These are phyloP conservation scores for Theodoxus fluviatilis DNA, from an alignment of 2,888 invertebrate genomes.

Conservation along the genomic window DNA sequence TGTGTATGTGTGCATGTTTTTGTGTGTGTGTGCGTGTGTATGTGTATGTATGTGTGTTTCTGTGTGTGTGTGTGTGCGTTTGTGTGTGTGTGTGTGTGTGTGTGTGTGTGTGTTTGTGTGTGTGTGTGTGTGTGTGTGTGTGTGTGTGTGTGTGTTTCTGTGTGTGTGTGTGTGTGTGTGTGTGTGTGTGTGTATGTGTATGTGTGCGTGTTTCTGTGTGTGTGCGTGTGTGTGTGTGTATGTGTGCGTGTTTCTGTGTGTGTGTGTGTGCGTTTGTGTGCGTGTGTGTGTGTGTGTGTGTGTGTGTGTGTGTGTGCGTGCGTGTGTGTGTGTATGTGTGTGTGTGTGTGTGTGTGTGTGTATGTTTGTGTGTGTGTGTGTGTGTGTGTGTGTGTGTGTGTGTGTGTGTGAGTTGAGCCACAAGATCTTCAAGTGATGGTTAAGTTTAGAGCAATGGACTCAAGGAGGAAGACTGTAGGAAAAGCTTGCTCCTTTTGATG, in stretches of 20 bases:
- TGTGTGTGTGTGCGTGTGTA: slow-evolving; percentile 15
- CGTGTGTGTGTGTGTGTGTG: neutral
- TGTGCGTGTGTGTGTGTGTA: slow-evolving; percentile 12
- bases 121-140: slow-evolving; percentile 23
- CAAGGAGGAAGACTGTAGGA: too few relatives aligned
- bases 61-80: neutral
- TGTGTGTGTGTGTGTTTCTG: slow-evolving; percentile 19
- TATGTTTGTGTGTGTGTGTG: slow-evolving; percentile 15
- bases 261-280: neutral
- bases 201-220: neutral
- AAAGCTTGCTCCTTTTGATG: too few relatives aligned
- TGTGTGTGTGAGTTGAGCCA: slow-evolving; percentile 12
- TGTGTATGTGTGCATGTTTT: slow-evolving; percentile 20
- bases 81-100: slow-evolving; percentile 20
- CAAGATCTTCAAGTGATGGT: too few relatives aligned
- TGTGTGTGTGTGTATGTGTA: neutral
- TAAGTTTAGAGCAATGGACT: too few relatives aligned
- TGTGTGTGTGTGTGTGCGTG: slow-evolving; percentile 13
- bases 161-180: neutral
- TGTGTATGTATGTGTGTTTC: neutral
- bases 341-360: slow-evolving; percentile 1
- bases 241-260: slow-evolving; percentile 11
- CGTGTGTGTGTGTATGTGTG: slow-evolving; percentile 5
- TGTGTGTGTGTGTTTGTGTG: slow-evolving; percentile 22
- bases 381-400: slow-evolving; percentile 22